phyloP scores from a whole-genome alignment of 2,797 vertebrate species.

The Cyclopterus lumpus region DNA sequence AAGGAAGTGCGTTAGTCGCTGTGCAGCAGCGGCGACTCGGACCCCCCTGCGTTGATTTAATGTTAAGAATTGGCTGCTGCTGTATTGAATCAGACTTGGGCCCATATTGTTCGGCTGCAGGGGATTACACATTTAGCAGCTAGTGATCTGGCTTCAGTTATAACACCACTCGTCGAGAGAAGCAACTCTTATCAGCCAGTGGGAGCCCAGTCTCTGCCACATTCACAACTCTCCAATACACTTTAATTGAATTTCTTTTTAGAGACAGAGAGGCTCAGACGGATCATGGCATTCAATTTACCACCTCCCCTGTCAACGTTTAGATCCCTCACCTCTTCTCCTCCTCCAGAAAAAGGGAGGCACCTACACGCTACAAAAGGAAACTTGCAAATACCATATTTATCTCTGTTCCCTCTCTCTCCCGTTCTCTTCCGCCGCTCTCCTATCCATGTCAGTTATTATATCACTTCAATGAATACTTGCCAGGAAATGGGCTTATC shows the following conservation, averaged over 20 bases:
- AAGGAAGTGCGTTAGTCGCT: slow-evolving; percentile 90
- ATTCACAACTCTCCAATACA: slow-evolving; percentile 99
- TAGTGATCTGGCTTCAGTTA: slow-evolving; percentile 92
- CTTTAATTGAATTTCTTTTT: slow-evolving; percentile 99
- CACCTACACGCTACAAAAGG: slow-evolving; percentile 85
- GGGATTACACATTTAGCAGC: slow-evolving; percentile 97
- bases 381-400: slow-evolving; percentile 92
- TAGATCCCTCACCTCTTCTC: slow-evolving; percentile 88
- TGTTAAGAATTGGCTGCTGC: slow-evolving; percentile 95
- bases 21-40: slow-evolving; percentile 74
- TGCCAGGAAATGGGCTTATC: slow-evolving; percentile 85
- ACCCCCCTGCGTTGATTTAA: slow-evolving; percentile 92
- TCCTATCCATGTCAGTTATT: slow-evolving; percentile 85
- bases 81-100: slow-evolving; percentile 95
- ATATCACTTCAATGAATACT: slow-evolving; percentile 89
- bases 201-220: slow-evolving; percentile 90
- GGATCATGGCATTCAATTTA: slow-evolving; percentile 97
- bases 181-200: slow-evolving; percentile 94
- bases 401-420: slow-evolving; percentile 81
- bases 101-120: slow-evolving; percentile 92
- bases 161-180: slow-evolving; percentile 85
- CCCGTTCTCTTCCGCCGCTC: slow-evolving; percentile 60
- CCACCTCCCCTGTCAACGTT: slow-evolving; percentile 87
- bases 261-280: slow-evolving; percentile 96
- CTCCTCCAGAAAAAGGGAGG: slow-evolving; percentile 81